Evolutionary conservation across 23 tunicate genomes (phyloP), one percentile per base, ranked within the genome.

Genomic region (Trididemnum miniatum): DNA sequence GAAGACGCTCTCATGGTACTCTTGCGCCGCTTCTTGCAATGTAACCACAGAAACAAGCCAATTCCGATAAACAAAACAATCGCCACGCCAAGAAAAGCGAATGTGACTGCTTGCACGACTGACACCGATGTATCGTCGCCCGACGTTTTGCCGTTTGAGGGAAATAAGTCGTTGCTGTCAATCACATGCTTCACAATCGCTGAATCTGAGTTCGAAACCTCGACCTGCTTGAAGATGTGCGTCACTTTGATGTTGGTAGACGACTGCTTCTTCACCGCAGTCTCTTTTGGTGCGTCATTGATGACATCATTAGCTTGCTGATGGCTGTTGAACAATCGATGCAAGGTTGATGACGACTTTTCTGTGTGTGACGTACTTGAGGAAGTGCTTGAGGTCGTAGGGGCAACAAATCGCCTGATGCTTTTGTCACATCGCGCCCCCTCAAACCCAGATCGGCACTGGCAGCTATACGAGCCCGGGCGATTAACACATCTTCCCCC

Each of bases 341-440:
- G 25, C 67, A 62, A 26, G 5, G 29, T n/a, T 62, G 67, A 20
- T 24, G 29, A 20, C 5, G 28, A 24, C 4, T n/a, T n/a, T 62
- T 22, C 15, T 31, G 36, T 4, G 29, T 62, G 26, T 5, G 67
- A 62, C 15, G 67, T 20, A n/a, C 5, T 24, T 38, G 30, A 28
- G 24, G 9, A 5, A 38, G 57, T 38, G 30, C 59, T 2, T 7
- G 79, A 3, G 26, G 79, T 22, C 2, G 59, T 73, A 5, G 59
- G 20, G 18, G 77, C 12, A n/a, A 33, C 38, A 33, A 67, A 9
- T 67, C 75, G 31, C 25, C 32, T 7, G 7, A 54, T 71, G 26
- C 65, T 66, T 35, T 80, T 83, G 18, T 86, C 89, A 65, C 97
- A 91, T 34, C 87, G 79, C 35, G 79, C 57, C 25, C 97, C 97